phyloP scores from a whole-genome alignment of 2,797 vertebrate genomes.

The Eupleurogrammus muticus region DNA sequence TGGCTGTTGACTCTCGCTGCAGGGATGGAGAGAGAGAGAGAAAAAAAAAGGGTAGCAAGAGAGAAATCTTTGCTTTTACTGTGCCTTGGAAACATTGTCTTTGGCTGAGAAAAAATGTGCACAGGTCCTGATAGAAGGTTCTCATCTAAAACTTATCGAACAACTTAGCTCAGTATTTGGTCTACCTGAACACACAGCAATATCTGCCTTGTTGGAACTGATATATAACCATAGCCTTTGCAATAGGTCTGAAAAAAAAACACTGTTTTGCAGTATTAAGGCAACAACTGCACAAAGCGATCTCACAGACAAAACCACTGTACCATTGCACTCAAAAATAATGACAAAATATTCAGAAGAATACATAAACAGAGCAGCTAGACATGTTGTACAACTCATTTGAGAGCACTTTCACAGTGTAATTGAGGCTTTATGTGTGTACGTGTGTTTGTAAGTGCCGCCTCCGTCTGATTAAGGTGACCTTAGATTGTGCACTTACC shows the following conservation, averaged over 20 bases:
- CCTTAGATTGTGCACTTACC: constrained; percentile 72
- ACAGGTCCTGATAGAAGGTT: constrained; percentile 5
- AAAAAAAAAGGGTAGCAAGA: constrained; percentile 23
- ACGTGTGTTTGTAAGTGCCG: constrained; percentile 51
- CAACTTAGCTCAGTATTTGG: constrained; percentile 20
- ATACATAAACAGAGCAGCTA: constrained; percentile 56
- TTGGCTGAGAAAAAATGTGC: constrained; percentile 35
- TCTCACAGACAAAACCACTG: constrained; percentile 37
- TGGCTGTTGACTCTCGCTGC: constrained; percentile 68
- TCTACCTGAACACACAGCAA: constrained; percentile 21
- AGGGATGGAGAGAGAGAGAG: constrained; percentile 50
- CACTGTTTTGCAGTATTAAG: constrained; percentile 35
- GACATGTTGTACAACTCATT: constrained; percentile 60
- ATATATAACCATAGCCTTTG: constrained; percentile 57
- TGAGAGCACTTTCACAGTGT: constrained; percentile 64
- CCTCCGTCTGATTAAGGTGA: constrained; percentile 76
- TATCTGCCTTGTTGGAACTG: constrained; percentile 23
- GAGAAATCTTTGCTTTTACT: constrained; percentile 42
- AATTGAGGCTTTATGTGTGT: constrained; percentile 60
- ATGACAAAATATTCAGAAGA: constrained; percentile 36
- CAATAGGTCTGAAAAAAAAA: constrained; percentile 40
- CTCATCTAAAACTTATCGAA: constrained; percentile 25
- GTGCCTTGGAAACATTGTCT: constrained; percentile 54
- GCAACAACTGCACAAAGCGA: constrained; percentile 36
- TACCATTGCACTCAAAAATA: constrained; percentile 39